Evolutionary conservation across 1,140 invertebrate genomes (phyloP), one percentile per base, ranked within the genome.

Genomic region (Drosophila setifemur): DNA sequence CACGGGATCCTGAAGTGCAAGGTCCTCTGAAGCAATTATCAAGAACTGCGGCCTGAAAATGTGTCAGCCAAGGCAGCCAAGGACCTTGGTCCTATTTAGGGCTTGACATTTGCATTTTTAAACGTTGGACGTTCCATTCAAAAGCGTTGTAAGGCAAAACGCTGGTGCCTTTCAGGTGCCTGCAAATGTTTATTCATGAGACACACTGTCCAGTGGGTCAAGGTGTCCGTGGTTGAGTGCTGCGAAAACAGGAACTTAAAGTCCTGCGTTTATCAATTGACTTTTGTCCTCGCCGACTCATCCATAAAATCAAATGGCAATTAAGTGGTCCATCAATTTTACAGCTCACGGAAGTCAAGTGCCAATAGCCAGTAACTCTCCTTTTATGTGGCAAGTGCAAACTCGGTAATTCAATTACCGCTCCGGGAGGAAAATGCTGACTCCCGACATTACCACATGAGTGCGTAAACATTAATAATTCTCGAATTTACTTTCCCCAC

Each of bases 31-130:
- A 9, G 40, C 49, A 48, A 75, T 68, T 79, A 73, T 73, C 75
- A 48, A 54, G 60, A 49, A 18, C 19, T 40, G 11, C 21, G 40
- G 12, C 33, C 33, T 40, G 26, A 64, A 79, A 79, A 64, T 79
- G 70, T 79, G 75, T 79, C 75, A 75, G 52, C 26, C 48, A 48
- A 23, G 60, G 16, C 14, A 1, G 12, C 4, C 39, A 43, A 14
- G 7, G 23, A 31, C 33, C 48, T 72, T 64, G 43, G 37, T 19
- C 11, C 39, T 67, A 47, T 68, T 68, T 45, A 14, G 25, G 8
- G 29, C 37, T 53, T 82, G 71, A 58, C 77, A 82, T 82, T 82
- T 76, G 49, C 66, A 73, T 54, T 39, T 39, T 39, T 57, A 66
- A 49, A 45, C 52, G 16, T 5, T 28, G 28, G 19, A 54, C n/a